These are phyloP conservation scores for Scotopteryx bipunctaria DNA, from an alignment of 2,888 invertebrate genomes.

Conservation along the genomic window DNA sequence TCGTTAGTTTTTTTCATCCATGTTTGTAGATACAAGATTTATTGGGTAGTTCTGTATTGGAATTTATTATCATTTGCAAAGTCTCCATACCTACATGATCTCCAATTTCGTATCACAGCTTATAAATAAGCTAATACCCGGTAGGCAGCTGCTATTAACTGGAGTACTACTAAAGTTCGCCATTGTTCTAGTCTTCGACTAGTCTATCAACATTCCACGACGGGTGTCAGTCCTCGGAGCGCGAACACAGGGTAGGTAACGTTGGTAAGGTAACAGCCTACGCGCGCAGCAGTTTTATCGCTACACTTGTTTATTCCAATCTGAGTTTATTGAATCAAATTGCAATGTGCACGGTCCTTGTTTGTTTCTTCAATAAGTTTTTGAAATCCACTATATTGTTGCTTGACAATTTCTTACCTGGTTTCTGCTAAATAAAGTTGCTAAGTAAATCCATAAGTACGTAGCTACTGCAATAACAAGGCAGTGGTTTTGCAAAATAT, in stretches of 20 bases:
- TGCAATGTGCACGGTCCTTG: slow-evolving; percentile 23
- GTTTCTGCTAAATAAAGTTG: slow-evolving; percentile 6
- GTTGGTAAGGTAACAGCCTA: slow-evolving; percentile 29
- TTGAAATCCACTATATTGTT: slow-evolving; percentile 4
- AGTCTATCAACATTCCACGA: slow-evolving; percentile 61
- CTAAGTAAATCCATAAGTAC: no score
- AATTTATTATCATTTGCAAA: neutral
- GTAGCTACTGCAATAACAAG: no score
- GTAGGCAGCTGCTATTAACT: slow-evolving; percentile 42
- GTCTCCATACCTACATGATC: slow-evolving; percentile 12
- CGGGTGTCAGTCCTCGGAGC: slow-evolving; percentile 48
- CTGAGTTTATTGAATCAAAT: slow-evolving; percentile 34
- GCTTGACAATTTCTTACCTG: slow-evolving; percentile 3
- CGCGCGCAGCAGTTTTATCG: slow-evolving; percentile 40
- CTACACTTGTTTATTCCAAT: slow-evolving; percentile 39
- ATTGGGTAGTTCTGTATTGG: neutral
- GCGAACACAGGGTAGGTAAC: slow-evolving; percentile 40
- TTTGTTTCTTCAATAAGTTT: slow-evolving; percentile 11
- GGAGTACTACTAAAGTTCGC: slow-evolving; percentile 47
- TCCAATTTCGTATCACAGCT: slow-evolving; percentile 19
- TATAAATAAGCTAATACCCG: slow-evolving; percentile 37
- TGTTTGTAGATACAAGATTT: neutral
- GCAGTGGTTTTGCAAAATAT: neutral
- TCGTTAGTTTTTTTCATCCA: neutral
- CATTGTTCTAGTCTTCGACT: slow-evolving; percentile 59